phyloP scores from a whole-genome alignment of 2,888 invertebrate species.

The Eueremaeus valkanovi region DNA sequence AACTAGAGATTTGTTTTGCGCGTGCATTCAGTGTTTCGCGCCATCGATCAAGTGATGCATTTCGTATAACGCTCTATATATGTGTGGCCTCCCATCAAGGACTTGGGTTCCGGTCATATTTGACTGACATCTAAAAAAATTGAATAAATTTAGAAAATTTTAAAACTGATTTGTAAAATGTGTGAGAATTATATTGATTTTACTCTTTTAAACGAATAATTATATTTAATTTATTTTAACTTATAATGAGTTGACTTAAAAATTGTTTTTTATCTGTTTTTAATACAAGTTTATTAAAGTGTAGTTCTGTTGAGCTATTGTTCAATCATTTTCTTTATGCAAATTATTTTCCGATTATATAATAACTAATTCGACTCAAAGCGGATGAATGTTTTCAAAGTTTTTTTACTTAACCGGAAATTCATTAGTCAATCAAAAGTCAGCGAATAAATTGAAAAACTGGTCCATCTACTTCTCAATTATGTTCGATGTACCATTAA shows the following conservation, averaged over 20 bases:
- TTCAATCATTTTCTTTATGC: neutral
- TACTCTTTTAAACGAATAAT: neutral
- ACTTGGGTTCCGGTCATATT: conserved; percentile 7
- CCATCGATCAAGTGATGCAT: conserved; percentile 1
- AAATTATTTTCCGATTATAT: conserved; percentile 10
- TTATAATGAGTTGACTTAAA: too few relatives aligned
- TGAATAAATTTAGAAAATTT: neutral
- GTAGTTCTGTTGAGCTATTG: neutral
- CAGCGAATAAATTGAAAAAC: neutral
- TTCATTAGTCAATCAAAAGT: conserved; percentile 28
- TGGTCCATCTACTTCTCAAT: neutral
- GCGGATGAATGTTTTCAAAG: neutral
- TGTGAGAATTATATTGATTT: neutral
- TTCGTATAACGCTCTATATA: neutral
- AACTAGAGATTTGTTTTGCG: conserved; percentile 4
- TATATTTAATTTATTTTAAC: too few relatives aligned
- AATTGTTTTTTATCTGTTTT: too few relatives aligned
- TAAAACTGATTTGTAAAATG: neutral
- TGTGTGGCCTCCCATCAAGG: neutral
- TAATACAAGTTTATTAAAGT: too few relatives aligned
- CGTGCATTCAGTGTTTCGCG: neutral
- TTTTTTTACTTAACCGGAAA: conserved; percentile 19
- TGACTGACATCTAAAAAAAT: too few relatives aligned
- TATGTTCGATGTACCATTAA: too few relatives aligned
- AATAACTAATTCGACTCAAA: neutral